A percentile compares a stretch with the other conserved stretches of the same genome.
phyloP scores from a whole-genome alignment of 92 coral and sea anemone species.

The Anthopleura xanthogrammica region DNA sequence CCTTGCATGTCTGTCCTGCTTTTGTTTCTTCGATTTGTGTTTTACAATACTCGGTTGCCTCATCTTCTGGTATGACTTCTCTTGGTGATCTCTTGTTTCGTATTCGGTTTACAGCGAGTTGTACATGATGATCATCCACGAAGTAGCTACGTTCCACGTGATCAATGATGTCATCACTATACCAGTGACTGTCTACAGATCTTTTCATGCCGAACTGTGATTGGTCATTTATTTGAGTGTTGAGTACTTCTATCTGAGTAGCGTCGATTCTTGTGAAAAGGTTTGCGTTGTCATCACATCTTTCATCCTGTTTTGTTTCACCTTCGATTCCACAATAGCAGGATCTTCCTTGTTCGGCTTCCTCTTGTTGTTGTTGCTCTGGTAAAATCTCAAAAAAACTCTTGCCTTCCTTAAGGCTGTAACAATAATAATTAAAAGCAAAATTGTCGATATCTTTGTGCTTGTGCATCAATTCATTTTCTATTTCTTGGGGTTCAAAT shows the following conservation, averaged over 20 bases:
- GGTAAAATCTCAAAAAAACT: not conserved
- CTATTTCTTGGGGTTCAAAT: not conserved
- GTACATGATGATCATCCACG: not conserved
- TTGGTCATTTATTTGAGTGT: not conserved
- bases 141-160: conserved; percentile 32
- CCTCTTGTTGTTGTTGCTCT: too few species aligned
- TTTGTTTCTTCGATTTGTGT: conserved; percentile 32
- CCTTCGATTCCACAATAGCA: conserved; percentile 1
- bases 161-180: conserved; percentile 63
- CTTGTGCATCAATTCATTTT: too few species aligned
- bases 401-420: not conserved
- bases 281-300: not conserved
- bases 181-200: conserved; percentile 12
- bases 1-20: conserved; percentile 48
- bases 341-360: too few species aligned
- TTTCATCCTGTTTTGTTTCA: not conserved
- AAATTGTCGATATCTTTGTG: too few species aligned
- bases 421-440: not conserved
- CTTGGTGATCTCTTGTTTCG: conserved; percentile 45
- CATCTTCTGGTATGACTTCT: conserved; percentile 25
- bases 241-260: not conserved
- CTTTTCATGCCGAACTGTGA: conserved; percentile 16
- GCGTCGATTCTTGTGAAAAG: not conserved
- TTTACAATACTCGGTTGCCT: conserved; percentile 53
- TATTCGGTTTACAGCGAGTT: conserved; percentile 2